A percentile compares a stretch with the other conserved stretches of the same genome.
Evolutionary conservation across 2,113 vertebrate genomes (phyloP).

Genomic region (Phocoena phocoena): DNA sequence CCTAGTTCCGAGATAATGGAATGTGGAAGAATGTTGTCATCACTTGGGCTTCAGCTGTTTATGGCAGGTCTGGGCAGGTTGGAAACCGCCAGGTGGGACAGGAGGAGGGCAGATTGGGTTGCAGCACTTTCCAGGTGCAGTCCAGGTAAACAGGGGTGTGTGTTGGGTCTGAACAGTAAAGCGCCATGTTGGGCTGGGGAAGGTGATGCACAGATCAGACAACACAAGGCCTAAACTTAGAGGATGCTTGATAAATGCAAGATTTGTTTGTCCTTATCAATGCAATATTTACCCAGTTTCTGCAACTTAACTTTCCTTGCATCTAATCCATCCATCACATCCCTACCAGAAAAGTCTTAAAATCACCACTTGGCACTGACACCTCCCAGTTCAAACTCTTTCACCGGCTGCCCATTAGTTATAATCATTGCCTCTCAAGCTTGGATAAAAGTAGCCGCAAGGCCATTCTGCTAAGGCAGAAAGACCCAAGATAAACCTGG

Average conservation of each 20-base stretch:
- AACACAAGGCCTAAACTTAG: neutral
- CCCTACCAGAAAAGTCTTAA: neutral
- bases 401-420: neutral
- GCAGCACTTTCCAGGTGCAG: neutral
- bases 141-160: neutral
- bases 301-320: neutral
- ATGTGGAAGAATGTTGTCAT: neutral
- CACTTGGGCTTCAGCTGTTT: neutral
- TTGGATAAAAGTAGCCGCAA: neutral
- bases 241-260: neutral
- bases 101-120: neutral
- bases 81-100: neutral
- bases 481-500: neutral
- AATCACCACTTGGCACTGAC: neutral
- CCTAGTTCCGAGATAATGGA: neutral
- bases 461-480: neutral
- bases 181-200: neutral
- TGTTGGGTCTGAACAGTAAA: neutral
- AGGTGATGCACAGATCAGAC: neutral
- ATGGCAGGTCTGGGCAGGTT: slow-evolving; percentile 49
- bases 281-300: neutral
- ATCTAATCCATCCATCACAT: neutral
- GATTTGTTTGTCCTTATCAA: neutral
- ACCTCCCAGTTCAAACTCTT: neutral
- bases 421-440: neutral